Percentiles rank a stretch among this genome's conserved stretches.
These are phyloP conservation scores for Malurus splendens DNA, from an alignment of 2,797 vertebrate genomes.

Conservation along the genomic window DNA sequence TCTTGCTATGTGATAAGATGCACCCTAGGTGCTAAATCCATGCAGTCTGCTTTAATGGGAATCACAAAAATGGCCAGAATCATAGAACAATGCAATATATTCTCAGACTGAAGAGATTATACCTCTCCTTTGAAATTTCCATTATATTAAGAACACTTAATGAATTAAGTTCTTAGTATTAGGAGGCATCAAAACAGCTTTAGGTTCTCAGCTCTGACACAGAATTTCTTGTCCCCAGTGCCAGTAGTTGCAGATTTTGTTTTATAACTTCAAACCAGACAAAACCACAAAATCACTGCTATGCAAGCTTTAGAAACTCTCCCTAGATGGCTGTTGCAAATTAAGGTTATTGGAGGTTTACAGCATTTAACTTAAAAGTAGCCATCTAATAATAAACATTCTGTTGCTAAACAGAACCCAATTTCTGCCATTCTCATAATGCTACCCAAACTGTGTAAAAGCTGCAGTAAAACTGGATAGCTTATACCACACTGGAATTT, in stretches of 20 bases:
- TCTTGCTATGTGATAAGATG: neutral
- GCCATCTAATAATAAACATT: neutral
- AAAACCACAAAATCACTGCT: neutral
- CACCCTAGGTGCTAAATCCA: neutral
- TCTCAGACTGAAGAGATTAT: neutral
- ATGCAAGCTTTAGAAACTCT: neutral
- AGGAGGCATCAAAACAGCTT: neutral
- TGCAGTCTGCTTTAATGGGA: neutral
- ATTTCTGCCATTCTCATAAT: neutral
- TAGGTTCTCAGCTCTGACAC: neutral
- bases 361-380: neutral
- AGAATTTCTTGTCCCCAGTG: neutral
- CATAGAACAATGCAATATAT: neutral
- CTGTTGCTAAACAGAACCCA: neutral
- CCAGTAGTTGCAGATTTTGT: neutral
- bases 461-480: neutral
- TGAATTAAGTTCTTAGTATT: neutral
- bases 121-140: neutral
- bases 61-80: neutral
- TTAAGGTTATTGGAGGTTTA: neutral
- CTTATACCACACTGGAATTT: neutral
- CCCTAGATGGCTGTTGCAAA: neutral
- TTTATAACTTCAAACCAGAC: neutral
- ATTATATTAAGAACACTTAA: neutral
- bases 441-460: neutral